These are phyloP conservation scores for Rhabdophis nuchalis DNA, from an alignment of 2,797 vertebrate genomes.

Conservation along the genomic window DNA sequence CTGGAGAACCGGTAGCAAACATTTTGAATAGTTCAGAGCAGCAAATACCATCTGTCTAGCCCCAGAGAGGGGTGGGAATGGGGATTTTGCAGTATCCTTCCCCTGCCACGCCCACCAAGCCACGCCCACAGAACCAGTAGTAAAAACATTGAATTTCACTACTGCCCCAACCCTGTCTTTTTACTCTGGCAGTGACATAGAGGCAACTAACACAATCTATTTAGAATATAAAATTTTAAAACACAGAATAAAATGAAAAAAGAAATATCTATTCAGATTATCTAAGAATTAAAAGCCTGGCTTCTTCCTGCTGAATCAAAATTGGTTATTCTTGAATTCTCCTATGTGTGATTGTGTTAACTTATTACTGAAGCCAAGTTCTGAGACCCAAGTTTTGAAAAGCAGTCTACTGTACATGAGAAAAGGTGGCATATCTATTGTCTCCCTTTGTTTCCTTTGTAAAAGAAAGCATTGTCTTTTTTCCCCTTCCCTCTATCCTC, in stretches of 20 bases:
- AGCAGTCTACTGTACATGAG: slow-evolving; percentile 45
- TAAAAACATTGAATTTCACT: too few species aligned
- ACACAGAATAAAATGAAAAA: not conserved
- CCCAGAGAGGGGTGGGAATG: too few species aligned
- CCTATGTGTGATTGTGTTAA: not conserved
- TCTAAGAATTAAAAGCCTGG: not conserved
- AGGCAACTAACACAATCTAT: not conserved
- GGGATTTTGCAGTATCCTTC: too few species aligned
- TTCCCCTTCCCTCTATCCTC: not conserved
- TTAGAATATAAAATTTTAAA: not conserved
- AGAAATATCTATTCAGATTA: not conserved
- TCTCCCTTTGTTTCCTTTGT: slow-evolving; percentile 22
- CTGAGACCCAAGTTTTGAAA: slow-evolving; percentile 41
- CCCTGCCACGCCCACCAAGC: too few species aligned
- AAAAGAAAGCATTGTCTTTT: slow-evolving; percentile 54
- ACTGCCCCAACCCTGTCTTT: not conserved
- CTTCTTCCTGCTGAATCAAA: not conserved
- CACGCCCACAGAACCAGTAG: too few species aligned
- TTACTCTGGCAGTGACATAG: not conserved
- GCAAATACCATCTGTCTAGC: too few species aligned
- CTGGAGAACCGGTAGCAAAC: too few species aligned
- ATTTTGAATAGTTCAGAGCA: too few species aligned
- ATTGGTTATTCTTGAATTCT: not conserved
- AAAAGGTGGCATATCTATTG: slow-evolving; percentile 46
- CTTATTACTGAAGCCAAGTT: not conserved